A percentile compares a stretch with the other conserved stretches of the same genome.
These are phyloP conservation scores for Pollenia amentaria DNA, from an alignment of 2,888 invertebrate genomes.

Conservation along the genomic window DNA sequence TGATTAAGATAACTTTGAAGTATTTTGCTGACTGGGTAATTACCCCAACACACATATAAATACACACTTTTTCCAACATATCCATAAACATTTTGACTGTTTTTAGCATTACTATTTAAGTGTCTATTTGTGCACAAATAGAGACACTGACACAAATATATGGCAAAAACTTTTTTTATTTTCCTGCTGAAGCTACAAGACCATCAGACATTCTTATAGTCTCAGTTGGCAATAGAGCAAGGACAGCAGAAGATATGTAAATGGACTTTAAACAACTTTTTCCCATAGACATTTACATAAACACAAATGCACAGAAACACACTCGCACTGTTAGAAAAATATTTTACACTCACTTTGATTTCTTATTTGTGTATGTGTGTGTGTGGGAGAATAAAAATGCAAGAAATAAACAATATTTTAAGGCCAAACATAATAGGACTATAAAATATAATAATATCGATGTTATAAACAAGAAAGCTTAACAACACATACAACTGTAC, in stretches of 20 bases:
- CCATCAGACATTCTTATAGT: slow-evolving; percentile 53
- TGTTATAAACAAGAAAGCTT: slow-evolving; percentile 45
- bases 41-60: slow-evolving; percentile 38
- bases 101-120: background rate
- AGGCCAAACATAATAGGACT: slow-evolving; percentile 35
- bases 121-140: slow-evolving; percentile 7
- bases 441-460: slow-evolving; percentile 55
- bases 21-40: slow-evolving; percentile 10
- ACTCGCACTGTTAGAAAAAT: background rate
- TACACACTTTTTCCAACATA: slow-evolving; percentile 3
- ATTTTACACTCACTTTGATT: background rate
- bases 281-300: background rate
- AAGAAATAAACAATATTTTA: slow-evolving; percentile 47
- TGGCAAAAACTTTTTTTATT: slow-evolving; percentile 41
- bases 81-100: background rate
- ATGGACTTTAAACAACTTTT: slow-evolving; percentile 61
- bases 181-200: slow-evolving; percentile 16
- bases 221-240: slow-evolving; percentile 15
- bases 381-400: background rate
- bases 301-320: background rate
- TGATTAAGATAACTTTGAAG: no score
- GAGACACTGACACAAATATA: slow-evolving; percentile 34
- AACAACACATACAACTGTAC: background rate
- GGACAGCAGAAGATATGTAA: slow-evolving; percentile 52
- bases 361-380: background rate